Evolutionary conservation across 1,140 invertebrate species (phyloP).

Genomic region (Trichonephila clavipes): DNA sequence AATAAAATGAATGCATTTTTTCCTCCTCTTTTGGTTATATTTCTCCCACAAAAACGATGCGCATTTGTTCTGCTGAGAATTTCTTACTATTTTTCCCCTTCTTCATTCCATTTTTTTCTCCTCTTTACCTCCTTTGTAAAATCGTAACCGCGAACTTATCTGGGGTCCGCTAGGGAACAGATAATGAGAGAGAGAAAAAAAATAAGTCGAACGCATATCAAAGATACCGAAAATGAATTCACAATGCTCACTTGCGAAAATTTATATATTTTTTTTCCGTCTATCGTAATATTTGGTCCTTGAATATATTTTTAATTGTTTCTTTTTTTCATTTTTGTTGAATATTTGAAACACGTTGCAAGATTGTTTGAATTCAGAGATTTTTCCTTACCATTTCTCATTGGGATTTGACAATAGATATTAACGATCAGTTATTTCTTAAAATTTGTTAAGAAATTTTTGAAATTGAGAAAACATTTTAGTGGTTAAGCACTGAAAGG

Average conservation of each 20-base stretch:
- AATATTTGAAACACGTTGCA: not conserved
- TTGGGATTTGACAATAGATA: too few species aligned
- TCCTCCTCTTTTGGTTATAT: not conserved
- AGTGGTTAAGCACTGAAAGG: too few species aligned
- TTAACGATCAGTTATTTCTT: too few species aligned
- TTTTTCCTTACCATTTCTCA: not conserved
- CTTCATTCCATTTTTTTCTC: not conserved
- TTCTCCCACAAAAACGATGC: slow-evolving; percentile 32
- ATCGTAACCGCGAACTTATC: slow-evolving; percentile 50
- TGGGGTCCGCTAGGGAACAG: slow-evolving; percentile 1
- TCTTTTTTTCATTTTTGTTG: not conserved
- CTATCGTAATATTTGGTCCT: not conserved
- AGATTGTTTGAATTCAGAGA: not conserved
- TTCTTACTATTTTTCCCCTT: not conserved
- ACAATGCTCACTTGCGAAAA: slow-evolving; percentile 5
- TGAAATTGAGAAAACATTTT: too few species aligned
- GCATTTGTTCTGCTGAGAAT: slow-evolving; percentile 42
- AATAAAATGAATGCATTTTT: slow-evolving; percentile 42
- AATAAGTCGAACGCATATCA: slow-evolving; percentile 11
- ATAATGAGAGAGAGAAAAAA: not conserved
- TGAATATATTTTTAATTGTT: not conserved
- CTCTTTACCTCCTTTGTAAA: not conserved
- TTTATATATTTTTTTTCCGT: not conserved
- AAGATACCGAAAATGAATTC: slow-evolving; percentile 55
- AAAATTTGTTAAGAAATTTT: too few species aligned